phyloP scores from a whole-genome alignment of 2,797 vertebrate species.

The Podarcis siculus region DNA sequence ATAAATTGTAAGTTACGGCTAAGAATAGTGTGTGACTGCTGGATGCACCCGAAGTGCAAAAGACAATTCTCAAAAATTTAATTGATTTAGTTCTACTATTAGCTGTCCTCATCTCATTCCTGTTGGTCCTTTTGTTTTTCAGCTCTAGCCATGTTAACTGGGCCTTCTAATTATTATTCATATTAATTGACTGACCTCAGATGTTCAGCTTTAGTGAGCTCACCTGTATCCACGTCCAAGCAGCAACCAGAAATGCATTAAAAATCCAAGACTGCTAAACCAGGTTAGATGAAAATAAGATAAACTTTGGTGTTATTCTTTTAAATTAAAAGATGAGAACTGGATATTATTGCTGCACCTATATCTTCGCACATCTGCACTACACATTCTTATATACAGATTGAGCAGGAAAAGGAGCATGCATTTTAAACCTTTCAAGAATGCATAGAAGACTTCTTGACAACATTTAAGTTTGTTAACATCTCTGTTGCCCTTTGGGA shows the following conservation, averaged over 20 bases:
- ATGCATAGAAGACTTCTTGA: background rate
- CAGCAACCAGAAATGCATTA: background rate
- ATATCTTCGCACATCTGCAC: background rate
- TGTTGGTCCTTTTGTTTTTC: background rate
- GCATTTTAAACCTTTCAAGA: background rate
- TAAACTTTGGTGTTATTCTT: background rate
- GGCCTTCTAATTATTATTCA: background rate
- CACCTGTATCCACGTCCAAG: background rate
- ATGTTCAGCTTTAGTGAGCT: background rate
- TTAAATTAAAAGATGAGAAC: background rate
- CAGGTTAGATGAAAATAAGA: background rate
- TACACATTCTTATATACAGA: background rate
- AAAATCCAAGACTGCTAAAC: background rate
- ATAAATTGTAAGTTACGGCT: background rate
- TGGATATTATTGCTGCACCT: background rate
- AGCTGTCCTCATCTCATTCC: background rate
- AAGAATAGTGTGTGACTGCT: background rate
- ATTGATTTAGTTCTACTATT: background rate
- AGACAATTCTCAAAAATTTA: background rate
- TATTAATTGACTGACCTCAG: background rate
- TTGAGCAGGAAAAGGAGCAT: background rate
- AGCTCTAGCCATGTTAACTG: background rate
- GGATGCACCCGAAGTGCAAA: background rate
- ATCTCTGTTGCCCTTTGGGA: background rate
- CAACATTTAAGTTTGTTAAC: background rate